Conservation (phyloP, 1,140 invertebrate species). For the Coboldia fuscipes region DNA sequence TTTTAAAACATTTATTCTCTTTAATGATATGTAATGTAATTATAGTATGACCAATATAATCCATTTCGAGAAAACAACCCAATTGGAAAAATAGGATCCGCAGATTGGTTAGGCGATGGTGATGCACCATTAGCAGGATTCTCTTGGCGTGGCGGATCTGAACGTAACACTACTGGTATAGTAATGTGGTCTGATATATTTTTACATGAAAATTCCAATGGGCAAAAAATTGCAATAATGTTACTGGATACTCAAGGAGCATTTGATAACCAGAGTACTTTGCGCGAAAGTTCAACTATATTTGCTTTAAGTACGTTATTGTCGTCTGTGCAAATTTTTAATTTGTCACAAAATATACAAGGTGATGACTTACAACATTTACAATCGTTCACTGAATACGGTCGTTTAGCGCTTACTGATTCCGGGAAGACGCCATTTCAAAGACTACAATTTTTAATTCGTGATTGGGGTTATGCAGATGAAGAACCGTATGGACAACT, state of each 20-base stretch:
- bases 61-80: too few species aligned
- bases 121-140: conserved; percentile 55
- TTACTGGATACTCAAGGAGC: conserved; percentile 94
- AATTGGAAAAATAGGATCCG: conserved; percentile 25
- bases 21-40: too few species aligned
- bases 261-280: conserved; percentile 91
- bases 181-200: conserved; percentile 91
- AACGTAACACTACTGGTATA: conserved; percentile 87
- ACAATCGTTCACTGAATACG: conserved; percentile 91
- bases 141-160: conserved; percentile 83
- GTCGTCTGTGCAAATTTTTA: conserved; percentile 92
- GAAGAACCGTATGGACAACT: conserved; percentile 79
- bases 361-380: conserved; percentile 92
- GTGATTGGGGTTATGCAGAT: conserved; percentile 98
- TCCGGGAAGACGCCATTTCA: conserved; percentile 84
- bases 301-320: conserved; percentile 91
- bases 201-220: conserved; percentile 45
- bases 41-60: too few species aligned
- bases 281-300: conserved; percentile 88
- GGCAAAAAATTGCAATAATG: conserved; percentile 69
- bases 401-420: conserved; percentile 77
- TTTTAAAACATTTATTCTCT: too few species aligned
- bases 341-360: conserved; percentile 87
- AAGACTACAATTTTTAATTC: conserved; percentile 80
- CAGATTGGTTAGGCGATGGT: conserved; percentile 45